Percentiles rank a stretch among this genome's conserved stretches.
Evolutionary conservation across 1,140 invertebrate genomes (phyloP).

Genomic region (Ylistrum balloti): DNA sequence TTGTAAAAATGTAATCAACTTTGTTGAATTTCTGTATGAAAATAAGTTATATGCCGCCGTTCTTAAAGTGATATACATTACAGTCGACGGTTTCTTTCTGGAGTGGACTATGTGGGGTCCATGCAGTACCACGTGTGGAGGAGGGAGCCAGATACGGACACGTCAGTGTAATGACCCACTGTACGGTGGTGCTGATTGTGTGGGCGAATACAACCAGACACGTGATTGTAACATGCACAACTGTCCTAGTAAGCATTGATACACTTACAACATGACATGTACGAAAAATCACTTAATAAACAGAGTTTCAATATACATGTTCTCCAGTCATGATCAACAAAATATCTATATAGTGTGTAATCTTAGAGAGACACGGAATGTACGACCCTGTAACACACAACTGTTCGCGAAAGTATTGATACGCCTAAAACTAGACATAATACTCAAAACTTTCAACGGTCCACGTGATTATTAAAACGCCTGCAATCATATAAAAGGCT

Average conservation of each 20-base stretch:
- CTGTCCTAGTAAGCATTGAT: slow-evolving; percentile 78
- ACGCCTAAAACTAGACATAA: no score
- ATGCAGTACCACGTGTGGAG: slow-evolving; percentile 94
- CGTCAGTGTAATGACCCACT: slow-evolving; percentile 67
- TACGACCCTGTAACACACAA: slow-evolving; percentile 33
- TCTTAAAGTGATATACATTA: slow-evolving; percentile 3
- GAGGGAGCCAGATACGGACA: slow-evolving; percentile 87
- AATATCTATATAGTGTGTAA: no score
- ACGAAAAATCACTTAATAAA: no score
- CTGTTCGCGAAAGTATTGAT: slow-evolving; percentile 70
- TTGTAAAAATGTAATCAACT: no score
- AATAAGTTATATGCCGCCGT: neutral
- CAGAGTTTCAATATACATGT: no score
- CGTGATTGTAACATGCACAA: slow-evolving; percentile 63
- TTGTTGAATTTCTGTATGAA: neutral
- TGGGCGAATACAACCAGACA: slow-evolving; percentile 62
- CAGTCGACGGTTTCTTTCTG: slow-evolving; percentile 77
- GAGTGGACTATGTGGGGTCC: slow-evolving; percentile 90
- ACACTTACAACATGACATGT: no score
- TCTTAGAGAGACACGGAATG: no score
- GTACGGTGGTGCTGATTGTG: slow-evolving; percentile 71
- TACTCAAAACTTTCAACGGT: no score
- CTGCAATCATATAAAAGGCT: no score
- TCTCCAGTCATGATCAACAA: no score
- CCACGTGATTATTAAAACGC: no score